Evolutionary conservation across 2,113 vertebrate species (phyloP).

Genomic region (Semnornis frantzii): DNA sequence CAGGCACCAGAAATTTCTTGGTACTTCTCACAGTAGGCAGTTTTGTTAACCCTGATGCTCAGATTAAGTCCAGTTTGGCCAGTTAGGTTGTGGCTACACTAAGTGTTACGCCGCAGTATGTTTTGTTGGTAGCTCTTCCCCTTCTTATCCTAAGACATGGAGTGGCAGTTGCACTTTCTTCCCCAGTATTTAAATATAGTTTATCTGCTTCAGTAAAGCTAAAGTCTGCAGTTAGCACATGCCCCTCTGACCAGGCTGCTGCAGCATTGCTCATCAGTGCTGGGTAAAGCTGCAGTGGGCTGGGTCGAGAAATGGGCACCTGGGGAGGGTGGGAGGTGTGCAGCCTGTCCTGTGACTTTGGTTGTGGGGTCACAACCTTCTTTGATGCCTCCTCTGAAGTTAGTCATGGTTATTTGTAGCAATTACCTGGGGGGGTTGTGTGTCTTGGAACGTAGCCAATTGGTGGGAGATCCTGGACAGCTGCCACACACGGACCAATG

Average conservation of each 20-base stretch:
- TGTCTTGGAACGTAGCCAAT: too few species aligned
- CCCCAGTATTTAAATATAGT: background rate
- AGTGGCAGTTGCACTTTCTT: background rate
- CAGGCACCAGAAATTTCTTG: background rate
- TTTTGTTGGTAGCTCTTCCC: background rate
- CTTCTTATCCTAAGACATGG: background rate
- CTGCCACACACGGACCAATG: too few species aligned
- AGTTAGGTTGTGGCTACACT: background rate
- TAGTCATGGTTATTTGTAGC: background rate
- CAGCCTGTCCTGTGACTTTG: background rate
- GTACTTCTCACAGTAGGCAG: background rate
- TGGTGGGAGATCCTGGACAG: too few species aligned
- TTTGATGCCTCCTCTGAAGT: background rate
- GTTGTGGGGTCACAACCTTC: background rate
- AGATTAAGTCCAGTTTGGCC: background rate
- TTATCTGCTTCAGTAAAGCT: background rate
- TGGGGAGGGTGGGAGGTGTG: background rate
- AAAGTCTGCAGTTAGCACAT: background rate
- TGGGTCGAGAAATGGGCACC: background rate
- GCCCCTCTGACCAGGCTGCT: too few species aligned
- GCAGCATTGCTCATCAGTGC: accelerated
- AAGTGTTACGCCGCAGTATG: background rate
- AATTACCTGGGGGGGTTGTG: too few species aligned
- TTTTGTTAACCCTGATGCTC: background rate
- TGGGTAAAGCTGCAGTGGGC: background rate